A percentile compares a stretch with the other conserved stretches of the same genome.
Conservation (phyloP, 2,797 vertebrate genomes). For the Monodelphis domestica region DNA sequence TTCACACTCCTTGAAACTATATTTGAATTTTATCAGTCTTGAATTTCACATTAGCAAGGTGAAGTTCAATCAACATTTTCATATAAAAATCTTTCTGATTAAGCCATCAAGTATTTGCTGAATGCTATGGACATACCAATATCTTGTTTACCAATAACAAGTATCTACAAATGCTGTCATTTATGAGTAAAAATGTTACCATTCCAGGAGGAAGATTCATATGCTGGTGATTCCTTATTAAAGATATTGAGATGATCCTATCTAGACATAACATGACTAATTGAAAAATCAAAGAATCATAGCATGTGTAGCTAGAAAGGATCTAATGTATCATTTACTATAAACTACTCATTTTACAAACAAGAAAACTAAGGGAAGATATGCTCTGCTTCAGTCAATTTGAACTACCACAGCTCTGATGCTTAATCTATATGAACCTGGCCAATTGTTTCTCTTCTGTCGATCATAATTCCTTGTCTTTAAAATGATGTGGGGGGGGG, state of each 20-base stretch:
- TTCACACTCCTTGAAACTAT: not conserved
- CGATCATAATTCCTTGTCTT: no score
- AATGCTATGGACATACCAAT: not conserved
- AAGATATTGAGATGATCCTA: not conserved
- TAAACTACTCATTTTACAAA: not conserved
- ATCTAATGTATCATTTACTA: not conserved
- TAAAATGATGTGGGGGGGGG: no score
- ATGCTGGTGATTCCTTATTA: not conserved
- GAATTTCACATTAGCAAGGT: not conserved
- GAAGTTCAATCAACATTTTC: not conserved
- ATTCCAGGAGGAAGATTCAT: not conserved
- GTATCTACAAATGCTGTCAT: not conserved
- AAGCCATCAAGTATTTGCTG: slow-evolving; percentile 1
- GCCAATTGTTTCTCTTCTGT: no score
- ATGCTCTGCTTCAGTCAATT: no score
- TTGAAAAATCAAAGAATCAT: not conserved
- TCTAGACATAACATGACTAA: not conserved
- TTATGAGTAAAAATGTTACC: not conserved
- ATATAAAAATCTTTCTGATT: not conserved
- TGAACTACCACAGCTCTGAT: no score
- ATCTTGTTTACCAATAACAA: not conserved
- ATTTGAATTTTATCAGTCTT: slow-evolving; percentile 12
- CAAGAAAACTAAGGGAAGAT: not conserved
- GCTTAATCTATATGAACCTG: no score
- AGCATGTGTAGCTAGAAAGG: not conserved